phyloP scores from a whole-genome alignment of 1,140 invertebrate genomes.

The Anastrepha obliqua region DNA sequence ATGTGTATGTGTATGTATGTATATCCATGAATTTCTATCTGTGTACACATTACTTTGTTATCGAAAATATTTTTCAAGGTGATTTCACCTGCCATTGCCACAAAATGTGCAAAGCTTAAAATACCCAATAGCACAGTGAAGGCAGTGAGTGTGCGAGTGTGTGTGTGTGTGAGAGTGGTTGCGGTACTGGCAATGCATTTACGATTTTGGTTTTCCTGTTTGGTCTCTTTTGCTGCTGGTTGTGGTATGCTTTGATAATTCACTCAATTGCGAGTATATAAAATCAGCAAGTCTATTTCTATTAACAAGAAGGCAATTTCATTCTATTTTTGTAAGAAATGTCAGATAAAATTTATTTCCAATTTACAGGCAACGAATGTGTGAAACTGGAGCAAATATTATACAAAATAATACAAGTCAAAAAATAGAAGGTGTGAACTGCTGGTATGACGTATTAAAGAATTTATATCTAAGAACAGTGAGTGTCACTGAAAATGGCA shows the following conservation, averaged over 20 bases:
- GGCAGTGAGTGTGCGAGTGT: not conserved
- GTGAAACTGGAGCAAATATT: not conserved
- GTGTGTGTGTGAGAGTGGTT: not conserved
- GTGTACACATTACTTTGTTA: constrained; percentile 1
- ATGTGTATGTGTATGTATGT: not conserved
- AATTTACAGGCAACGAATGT: not conserved
- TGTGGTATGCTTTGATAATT: constrained; percentile 13
- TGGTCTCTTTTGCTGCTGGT: not conserved
- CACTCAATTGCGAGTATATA: constrained; percentile 30
- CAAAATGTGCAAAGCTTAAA: constrained; percentile 25
- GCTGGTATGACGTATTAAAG: not conserved
- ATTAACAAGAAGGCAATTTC: not conserved
- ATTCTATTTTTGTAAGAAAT: not conserved
- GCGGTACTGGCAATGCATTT: not conserved
- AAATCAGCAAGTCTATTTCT: constrained; percentile 39
- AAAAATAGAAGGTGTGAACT: not conserved
- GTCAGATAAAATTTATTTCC: constrained; percentile 15
- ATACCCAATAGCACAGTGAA: not conserved
- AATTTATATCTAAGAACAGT: not conserved
- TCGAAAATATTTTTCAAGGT: constrained; percentile 52
- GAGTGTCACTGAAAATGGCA: too few species aligned
- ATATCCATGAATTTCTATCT: not conserved
- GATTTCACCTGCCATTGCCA: constrained; percentile 33
- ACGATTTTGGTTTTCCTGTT: not conserved
- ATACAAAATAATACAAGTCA: too few species aligned